Evolutionary conservation across 2,113 vertebrate species (phyloP).

Genomic region (Anguilla japonica): DNA sequence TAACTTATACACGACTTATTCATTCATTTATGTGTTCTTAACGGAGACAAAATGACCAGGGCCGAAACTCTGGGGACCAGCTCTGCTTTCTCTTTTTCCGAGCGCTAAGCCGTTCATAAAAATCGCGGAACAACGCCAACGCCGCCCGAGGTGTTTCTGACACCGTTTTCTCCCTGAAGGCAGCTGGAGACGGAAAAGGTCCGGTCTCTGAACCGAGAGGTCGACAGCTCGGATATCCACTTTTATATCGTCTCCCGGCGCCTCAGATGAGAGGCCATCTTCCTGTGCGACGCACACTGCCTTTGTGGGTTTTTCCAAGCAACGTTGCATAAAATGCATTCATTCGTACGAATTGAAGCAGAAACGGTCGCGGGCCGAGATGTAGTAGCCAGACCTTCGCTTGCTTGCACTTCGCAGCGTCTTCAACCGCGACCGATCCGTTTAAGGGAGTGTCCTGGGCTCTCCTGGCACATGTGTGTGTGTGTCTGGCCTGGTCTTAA

Average conservation of each 20-base stretch:
- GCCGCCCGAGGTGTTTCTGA: not conserved
- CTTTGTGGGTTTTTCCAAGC: not conserved
- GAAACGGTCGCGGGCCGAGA: not conserved
- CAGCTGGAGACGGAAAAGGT: not conserved
- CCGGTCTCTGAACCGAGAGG: not conserved
- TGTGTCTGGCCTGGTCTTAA: not conserved
- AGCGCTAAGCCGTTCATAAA: not conserved
- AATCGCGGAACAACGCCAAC: not conserved
- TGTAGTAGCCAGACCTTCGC: not conserved
- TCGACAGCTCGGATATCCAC: not conserved
- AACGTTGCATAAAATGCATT: not conserved
- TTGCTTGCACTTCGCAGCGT: not conserved
- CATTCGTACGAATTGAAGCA: not conserved
- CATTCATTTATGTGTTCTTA: not conserved
- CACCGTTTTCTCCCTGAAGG: not conserved
- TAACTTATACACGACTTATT: not conserved
- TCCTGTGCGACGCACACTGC: not conserved
- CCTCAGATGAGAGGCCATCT: not conserved
- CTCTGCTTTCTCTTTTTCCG: not conserved
- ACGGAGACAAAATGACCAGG: not conserved
- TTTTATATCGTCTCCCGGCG: not conserved
- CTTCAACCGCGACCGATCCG: not conserved
- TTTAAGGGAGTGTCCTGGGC: not conserved
- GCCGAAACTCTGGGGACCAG: not conserved
- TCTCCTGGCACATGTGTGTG: not conserved